Evolutionary conservation across 2,113 vertebrate species (phyloP), one percentile per base, ranked within the genome.

Genomic region (Narcine bancroftii): DNA sequence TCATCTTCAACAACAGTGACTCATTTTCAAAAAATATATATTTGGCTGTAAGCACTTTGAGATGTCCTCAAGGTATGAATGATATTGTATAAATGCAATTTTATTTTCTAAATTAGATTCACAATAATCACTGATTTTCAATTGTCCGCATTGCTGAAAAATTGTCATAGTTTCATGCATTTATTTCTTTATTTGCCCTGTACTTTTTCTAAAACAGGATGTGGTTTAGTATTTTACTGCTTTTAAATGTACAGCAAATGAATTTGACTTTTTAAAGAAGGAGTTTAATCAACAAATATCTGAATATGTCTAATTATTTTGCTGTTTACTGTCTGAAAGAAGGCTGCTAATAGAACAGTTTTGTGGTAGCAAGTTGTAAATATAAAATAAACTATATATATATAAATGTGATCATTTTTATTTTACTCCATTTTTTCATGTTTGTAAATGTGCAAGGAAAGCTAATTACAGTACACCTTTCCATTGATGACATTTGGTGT

Each of bases 281-380:
- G 6, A 50, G 79, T 83, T 83, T 56, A 83, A 56, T 83, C 79
- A 83, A 26, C 24, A 87, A 45, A 21, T 45, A 45, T 66, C 56
- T 89, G 60, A 89, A 39, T 60, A n/a, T 45, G 60, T 89, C 36
- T 11, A 89, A 66, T 89, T 89, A 66, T 19, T 66, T 56, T 66
- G 63, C 21, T 89, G 87, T 89, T 24, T 69, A 69, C 66, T 89
- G 60, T 89, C 6, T 56, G 47, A 83, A 83, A 89, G 87, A 89
- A 89, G 79, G 45, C 47, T 83, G 79, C 29, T 83, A 83, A 56
- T 56, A 9, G 75, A 36, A 42, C 39, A 66, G 39, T 89, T 89
- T 87, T 0, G 15, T 87, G n/a, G 42, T 53, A 47, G 45, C 63
- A 89, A 66, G 63, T 83, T 83, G 60, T 89, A 66, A 66, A 66